A percentile compares a stretch with the other conserved stretches of the same genome.
These are phyloP conservation scores for Erebia ligea DNA, from an alignment of 2,888 invertebrate genomes.

Conservation along the genomic window DNA sequence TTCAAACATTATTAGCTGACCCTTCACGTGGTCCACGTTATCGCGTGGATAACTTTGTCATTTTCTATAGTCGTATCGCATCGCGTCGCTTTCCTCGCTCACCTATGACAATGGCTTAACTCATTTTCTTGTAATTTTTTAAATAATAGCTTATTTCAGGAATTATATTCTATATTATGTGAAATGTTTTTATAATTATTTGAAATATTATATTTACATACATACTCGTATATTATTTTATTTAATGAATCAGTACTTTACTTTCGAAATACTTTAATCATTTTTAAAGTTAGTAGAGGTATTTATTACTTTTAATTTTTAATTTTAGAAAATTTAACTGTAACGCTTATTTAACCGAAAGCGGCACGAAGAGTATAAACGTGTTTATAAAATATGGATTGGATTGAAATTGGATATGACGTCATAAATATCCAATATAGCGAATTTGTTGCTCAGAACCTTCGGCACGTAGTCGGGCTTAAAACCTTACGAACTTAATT, in stretches of 20 bases:
- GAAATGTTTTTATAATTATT: too few relatives aligned
- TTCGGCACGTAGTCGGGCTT: not conserved
- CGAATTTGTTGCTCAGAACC: not conserved
- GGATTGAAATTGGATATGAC: not conserved
- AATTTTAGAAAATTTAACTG: not conserved
- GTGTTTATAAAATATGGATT: not conserved
- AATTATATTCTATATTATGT: too few relatives aligned
- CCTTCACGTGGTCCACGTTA: too few relatives aligned
- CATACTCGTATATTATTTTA: not conserved
- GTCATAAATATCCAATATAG: constrained; percentile 14
- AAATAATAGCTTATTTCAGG: too few relatives aligned
- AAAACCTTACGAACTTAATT: not conserved
- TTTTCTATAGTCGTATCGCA: too few relatives aligned
- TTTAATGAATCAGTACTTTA: not conserved
- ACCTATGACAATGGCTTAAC: too few relatives aligned
- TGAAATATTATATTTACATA: not conserved
- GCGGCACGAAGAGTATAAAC: not conserved
- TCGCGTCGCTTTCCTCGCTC: too few relatives aligned
- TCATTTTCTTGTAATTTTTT: too few relatives aligned
- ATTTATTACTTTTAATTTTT: not conserved
- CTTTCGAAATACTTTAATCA: not conserved
- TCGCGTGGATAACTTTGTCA: too few relatives aligned
- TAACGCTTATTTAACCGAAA: not conserved
- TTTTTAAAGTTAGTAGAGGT: not conserved
- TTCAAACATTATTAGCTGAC: too few relatives aligned